Percentiles rank a stretch among this genome's conserved stretches.
phyloP scores from a whole-genome alignment of 2,888 invertebrate genomes.

The Caenorhabditis sinica region DNA sequence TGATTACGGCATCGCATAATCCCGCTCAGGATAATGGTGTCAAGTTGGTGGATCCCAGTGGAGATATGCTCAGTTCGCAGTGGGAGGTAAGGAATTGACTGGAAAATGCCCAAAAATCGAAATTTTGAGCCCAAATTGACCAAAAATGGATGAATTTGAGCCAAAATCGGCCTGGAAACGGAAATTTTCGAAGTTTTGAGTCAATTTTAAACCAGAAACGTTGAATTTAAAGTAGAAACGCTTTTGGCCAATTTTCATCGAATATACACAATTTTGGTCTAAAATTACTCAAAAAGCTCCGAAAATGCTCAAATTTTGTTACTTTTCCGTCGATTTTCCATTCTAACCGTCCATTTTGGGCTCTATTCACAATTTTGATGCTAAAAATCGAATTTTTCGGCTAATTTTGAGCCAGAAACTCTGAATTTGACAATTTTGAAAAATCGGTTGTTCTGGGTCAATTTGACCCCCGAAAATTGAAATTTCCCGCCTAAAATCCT shows the following conservation, averaged over 20 bases:
- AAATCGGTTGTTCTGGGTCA: too few relatives aligned
- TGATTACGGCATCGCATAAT: conserved; percentile 99
- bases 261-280: not conserved
- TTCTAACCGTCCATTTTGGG: too few relatives aligned
- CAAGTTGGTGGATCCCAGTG: conserved; percentile 95
- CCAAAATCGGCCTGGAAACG: not conserved
- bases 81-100: too few relatives aligned
- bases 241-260: not conserved
- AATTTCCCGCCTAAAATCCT: not conserved
- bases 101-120: too few relatives aligned
- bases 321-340: too few relatives aligned
- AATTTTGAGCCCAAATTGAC: not conserved
- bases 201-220: not conserved
- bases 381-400: not conserved
- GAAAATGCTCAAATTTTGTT: not conserved
- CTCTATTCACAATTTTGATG: not conserved
- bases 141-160: not conserved
- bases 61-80: conserved; percentile 94
- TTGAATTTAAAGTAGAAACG: not conserved
- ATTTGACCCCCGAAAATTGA: not conserved
- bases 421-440: not conserved
- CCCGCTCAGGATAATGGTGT: conserved; percentile 87
- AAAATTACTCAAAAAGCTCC: not conserved
- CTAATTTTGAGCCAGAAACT: not conserved
- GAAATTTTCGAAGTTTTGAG: too few relatives aligned